Percentiles rank a stretch among this genome's conserved stretches.
phyloP scores from a whole-genome alignment of 2,113 vertebrate species.

The Microcebus ravelobensis region DNA sequence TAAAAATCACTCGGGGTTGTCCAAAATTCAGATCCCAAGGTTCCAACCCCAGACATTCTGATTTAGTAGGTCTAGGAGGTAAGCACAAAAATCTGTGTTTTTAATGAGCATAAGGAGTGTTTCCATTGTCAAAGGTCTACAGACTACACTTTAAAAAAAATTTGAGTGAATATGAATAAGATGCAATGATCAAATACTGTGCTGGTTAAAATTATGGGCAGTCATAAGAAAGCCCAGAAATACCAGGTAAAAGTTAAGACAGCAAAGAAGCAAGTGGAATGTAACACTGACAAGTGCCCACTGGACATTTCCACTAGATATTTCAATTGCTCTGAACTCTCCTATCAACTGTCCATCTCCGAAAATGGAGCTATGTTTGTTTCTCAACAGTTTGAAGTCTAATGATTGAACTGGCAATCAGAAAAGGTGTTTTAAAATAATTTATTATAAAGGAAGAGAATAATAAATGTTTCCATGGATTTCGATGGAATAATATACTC shows the following conservation, averaged over 20 bases:
- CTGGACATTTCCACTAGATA: neutral
- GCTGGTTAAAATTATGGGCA: neutral
- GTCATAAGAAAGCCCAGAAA: slow-evolving; percentile 9
- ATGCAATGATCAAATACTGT: neutral
- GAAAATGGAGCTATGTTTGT: neutral
- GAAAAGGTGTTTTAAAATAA: slow-evolving; percentile 14
- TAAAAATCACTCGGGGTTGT: neutral
- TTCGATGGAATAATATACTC: neutral
- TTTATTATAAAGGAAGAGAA: neutral
- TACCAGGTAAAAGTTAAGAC: neutral
- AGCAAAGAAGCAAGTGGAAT: neutral
- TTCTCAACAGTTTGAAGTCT: neutral
- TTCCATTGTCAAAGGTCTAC: neutral
- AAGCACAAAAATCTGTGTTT: neutral
- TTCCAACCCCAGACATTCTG: neutral
- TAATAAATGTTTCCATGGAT: neutral
- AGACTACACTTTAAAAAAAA: neutral
- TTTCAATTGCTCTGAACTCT: neutral
- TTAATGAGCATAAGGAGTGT: neutral
- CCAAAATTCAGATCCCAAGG: neutral
- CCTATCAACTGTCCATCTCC: neutral
- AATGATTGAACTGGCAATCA: neutral
- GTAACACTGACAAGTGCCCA: neutral
- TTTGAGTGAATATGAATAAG: neutral
- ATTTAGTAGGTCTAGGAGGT: neutral